Conservation (phyloP, 1,140 invertebrate genomes). For the Atta colombica region DNA sequence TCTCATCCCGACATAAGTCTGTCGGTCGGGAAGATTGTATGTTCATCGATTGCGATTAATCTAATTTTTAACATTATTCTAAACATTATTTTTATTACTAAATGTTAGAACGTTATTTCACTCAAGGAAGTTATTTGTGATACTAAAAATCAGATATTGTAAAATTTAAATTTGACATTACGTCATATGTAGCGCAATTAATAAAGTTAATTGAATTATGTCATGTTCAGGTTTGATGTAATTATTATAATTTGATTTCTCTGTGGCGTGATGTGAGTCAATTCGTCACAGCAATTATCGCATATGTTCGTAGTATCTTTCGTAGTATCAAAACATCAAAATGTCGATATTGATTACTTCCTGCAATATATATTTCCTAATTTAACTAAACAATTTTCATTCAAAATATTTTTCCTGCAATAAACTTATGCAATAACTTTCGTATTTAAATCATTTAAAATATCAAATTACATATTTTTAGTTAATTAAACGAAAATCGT, state of each 20-base stretch:
- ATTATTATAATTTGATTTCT: slow-evolving; percentile 75
- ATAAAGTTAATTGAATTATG: slow-evolving; percentile 58
- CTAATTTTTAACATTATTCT: neutral
- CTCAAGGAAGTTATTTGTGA: neutral
- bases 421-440: neutral
- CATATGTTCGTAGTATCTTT: slow-evolving; percentile 54
- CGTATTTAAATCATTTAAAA: neutral
- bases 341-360: slow-evolving; percentile 2
- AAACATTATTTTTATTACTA: neutral
- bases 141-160: neutral
- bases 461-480: neutral
- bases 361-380: neutral
- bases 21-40: neutral
- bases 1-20: slow-evolving; percentile 48
- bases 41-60: slow-evolving; percentile 29
- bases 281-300: slow-evolving; percentile 82
- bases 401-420: neutral
- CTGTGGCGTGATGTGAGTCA: slow-evolving; percentile 80
- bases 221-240: slow-evolving; percentile 40
- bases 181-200: slow-evolving; percentile 57
- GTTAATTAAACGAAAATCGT: neutral
- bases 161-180: neutral
- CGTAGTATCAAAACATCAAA: neutral
- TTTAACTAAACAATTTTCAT: neutral
- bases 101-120: neutral